Base-by-base conservation (phyloP, 2,888 invertebrate genomes). In the Apocheima hispidaria region DNA sequence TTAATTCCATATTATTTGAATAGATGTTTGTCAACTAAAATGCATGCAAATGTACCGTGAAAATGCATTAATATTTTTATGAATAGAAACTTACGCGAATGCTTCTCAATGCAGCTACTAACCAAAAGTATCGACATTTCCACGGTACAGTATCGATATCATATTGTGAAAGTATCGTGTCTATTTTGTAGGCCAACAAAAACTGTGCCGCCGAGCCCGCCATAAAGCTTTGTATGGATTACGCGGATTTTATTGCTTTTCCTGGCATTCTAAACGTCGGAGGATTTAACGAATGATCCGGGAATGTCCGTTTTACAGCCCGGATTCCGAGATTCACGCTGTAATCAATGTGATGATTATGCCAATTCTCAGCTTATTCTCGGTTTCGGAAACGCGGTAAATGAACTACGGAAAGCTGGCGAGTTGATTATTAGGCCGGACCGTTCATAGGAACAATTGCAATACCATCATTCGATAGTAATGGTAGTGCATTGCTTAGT, bases 161-260 rank as follows among this genome's bases (percentile, higher is more conserved):
- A 36, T 18, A 16, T 26, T 16, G 9, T 41, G 23, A 28, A 12
- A 38, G 41, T 49, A 44, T n/a, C 54, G 10, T 12, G 33, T 28
- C 61, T 61, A 56, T 61, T n/a, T 61, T 46, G 55, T 52, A n/a
- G 30, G 18, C 40, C 49, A 48, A 64, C 59, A 64, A 56, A 60
- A 64, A 56, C 48, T 60, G 51, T 48, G 55, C 56, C 20, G 20
- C 40, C 50, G 51, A 54, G 54, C 40, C 50, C 26, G 61, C 61
- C 56, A 56, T 61, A 61, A 61, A 61, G 61, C 61, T 63, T 64
- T 61, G 62, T 65, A 60, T 60, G 65, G 66, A 68, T 70, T 70
- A 70, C 66, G 40, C 49, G 56, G 68, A 65, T 65, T 70, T 70
- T 70, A 69, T 65, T 69, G 60, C 63, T 63, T 60, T 65, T 56